Evolutionary conservation across 2,888 invertebrate genomes (phyloP), one percentile per base, ranked within the genome.

Genomic region (Cynaeus angustus): DNA sequence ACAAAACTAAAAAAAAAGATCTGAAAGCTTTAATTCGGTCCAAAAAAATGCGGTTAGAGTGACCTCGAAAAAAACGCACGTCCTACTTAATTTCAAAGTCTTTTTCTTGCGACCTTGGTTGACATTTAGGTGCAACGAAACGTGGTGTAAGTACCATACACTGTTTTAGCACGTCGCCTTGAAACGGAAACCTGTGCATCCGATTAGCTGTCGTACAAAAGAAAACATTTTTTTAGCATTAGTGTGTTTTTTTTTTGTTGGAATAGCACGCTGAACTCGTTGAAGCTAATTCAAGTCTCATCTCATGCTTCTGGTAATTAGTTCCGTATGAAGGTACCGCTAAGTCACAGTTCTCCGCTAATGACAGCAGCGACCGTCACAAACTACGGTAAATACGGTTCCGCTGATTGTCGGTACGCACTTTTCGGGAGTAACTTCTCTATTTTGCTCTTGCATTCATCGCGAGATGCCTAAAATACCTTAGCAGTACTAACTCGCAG

Each of bases 311-410:
- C 26, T 61, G 53, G 48, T 69, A 72, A 72, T 72, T 72, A 72
- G 69, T 72, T 72, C 72, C 69, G 72, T 72, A 69, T 69, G 64
- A 66, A 65, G 53, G 46, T 72, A 72, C 72, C 72, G 72, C 69
- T 69, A 72, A 68, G 68, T 68, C 68, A 64, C 68, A 68, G 64
- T 68, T 68, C 68, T 68, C 21, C 38, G 48, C 46, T 68, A 68
- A 68, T 68, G 64, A 68, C 68, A 68, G 14, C 28, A 58, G 16
- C 21, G 28, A 58, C 43, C 56, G 43, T 58, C 56, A 10, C 16
- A 58, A 26, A 10, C 12, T 59, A 59, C 59, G 43, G 59, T 59
- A 59, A 59, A 59, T 13, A 14, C 10, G 10, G 16, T 33, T 33
- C 33, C 33, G n/a, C 33, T 33, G 6, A 33, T 33, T 33, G 33